Percentiles rank a stretch among this genome's conserved stretches.
Evolutionary conservation across 2,113 vertebrate species (phyloP).

Genomic region (Solenodon paradoxus): DNA sequence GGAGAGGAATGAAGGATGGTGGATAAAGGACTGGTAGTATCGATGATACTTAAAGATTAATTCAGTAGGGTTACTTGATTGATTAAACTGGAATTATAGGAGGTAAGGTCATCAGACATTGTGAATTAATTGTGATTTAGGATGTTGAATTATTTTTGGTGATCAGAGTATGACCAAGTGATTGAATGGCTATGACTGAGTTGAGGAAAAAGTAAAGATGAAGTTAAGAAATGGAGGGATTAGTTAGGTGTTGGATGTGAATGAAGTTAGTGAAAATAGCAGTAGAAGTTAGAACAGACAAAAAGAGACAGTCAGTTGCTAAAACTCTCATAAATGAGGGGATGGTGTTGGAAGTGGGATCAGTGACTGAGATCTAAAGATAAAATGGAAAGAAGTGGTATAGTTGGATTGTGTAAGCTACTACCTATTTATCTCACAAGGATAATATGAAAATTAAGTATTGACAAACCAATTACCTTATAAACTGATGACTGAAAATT

Average conservation of each 20-base stretch:
- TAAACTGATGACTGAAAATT: constrained; percentile 12
- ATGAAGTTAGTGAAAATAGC: not conserved
- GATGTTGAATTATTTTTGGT: not conserved
- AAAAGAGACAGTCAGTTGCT: not conserved
- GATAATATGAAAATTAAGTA: constrained; percentile 35
- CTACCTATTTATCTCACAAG: not conserved
- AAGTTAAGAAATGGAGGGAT: not conserved
- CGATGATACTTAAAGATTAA: not conserved
- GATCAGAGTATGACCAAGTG: not conserved
- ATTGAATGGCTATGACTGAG: not conserved
- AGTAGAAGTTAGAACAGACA: not conserved
- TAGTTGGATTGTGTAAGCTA: not conserved
- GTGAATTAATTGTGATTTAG: not conserved
- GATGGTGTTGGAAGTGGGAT: too few relatives aligned
- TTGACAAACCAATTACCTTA: constrained; percentile 35
- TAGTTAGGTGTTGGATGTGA: not conserved
- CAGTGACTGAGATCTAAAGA: not conserved
- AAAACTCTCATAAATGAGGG: not conserved
- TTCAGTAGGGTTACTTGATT: not conserved
- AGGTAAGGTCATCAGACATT: not conserved
- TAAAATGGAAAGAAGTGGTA: not conserved
- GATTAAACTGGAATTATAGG: not conserved
- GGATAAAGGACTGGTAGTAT: not conserved
- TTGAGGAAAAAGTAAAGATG: not conserved
- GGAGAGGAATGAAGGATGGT: not conserved